phyloP scores from a whole-genome alignment of 1,140 invertebrate species.

The Rhopalosiphum maidis region DNA sequence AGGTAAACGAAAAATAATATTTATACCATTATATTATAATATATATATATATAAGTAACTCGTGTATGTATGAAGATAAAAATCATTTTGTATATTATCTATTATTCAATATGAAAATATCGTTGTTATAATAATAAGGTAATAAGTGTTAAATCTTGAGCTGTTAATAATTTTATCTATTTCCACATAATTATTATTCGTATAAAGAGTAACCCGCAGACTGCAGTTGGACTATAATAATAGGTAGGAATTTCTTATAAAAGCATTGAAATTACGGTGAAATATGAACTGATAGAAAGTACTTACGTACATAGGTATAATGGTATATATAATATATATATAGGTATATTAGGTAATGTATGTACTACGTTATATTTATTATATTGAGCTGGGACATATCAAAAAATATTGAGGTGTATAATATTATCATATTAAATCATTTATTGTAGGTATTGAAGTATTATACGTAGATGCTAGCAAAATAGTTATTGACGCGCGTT shows the following conservation, averaged over 20 bases:
- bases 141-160: neutral
- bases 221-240: neutral
- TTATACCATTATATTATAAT: neutral
- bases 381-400: too few species aligned
- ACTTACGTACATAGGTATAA: too few species aligned
- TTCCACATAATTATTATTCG: neutral
- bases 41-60: neutral
- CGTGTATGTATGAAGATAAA: neutral
- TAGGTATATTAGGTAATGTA: too few species aligned
- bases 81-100: neutral
- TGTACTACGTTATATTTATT: too few species aligned
- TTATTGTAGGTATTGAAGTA: too few species aligned
- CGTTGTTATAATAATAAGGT: neutral
- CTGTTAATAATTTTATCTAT: conserved; percentile 11
- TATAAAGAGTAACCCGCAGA: neutral
- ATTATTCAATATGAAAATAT: neutral
- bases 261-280: neutral
- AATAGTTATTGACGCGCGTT: neutral
- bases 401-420: too few species aligned
- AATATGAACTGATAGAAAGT: conserved; percentile 3
- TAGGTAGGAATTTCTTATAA: neutral
- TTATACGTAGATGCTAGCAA: neutral
- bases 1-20: neutral
- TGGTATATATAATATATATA: neutral
- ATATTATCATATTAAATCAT: too few species aligned